These are phyloP conservation scores for Lynx canadensis DNA, from an alignment of 2,113 vertebrate species.

Conservation along the genomic window DNA sequence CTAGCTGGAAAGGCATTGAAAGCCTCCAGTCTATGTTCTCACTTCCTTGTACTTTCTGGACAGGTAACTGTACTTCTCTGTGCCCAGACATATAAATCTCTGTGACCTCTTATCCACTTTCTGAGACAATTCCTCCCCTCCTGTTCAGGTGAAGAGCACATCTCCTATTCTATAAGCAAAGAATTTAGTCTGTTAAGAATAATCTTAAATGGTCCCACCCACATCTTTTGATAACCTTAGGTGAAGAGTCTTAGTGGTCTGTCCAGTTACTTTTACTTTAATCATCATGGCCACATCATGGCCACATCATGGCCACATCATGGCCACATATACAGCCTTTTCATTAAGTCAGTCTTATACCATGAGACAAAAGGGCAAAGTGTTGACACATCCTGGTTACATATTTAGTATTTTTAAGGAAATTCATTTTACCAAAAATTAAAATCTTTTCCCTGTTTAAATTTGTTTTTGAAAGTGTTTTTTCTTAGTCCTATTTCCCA, in stretches of 20 bases:
- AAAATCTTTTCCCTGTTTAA: not conserved
- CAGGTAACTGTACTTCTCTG: not conserved
- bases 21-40: not conserved
- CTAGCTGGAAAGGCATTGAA: not conserved
- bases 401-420: not conserved
- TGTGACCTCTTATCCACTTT: not conserved
- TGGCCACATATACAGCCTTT: accelerated
- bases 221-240: not conserved
- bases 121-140: not conserved
- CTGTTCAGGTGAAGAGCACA: not conserved
- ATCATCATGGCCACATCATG: not conserved
- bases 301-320: too few relatives aligned
- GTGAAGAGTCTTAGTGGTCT: not conserved
- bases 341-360: not conserved
- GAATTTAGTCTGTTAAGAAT: not conserved
- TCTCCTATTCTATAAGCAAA: not conserved
- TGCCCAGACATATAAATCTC: not conserved
- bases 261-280: not conserved
- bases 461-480: not conserved
- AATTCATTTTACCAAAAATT: not conserved
- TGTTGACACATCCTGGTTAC: not conserved
- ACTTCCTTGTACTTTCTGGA: not conserved
- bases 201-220: not conserved
- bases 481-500: not conserved
- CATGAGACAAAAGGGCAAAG: not conserved